Percentiles rank a stretch among this genome's conserved stretches.
Conservation (phyloP, 2,113 vertebrate genomes). For the Gymnocephalus cernua region DNA sequence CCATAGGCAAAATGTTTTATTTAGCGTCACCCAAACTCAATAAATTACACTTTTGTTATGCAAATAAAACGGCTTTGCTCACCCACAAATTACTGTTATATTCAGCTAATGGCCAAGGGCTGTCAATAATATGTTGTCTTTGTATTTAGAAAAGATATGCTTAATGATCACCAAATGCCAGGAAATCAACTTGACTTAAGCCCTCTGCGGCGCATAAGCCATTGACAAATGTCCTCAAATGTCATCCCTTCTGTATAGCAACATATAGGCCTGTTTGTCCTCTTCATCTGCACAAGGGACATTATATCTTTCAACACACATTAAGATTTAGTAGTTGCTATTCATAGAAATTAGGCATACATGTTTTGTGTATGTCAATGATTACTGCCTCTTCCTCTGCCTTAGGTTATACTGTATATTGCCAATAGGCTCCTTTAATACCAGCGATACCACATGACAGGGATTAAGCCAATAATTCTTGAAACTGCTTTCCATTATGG, state of each 20-base stretch:
- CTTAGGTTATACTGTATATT: slow-evolving; percentile 16
- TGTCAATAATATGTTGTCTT: no score
- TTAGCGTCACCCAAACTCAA: background rate
- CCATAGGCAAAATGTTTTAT: background rate
- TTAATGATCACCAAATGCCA: no score
- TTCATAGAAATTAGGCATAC: background rate
- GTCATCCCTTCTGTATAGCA: background rate
- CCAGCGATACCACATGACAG: slow-evolving; percentile 44
- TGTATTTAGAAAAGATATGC: no score
- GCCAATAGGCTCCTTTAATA: slow-evolving; percentile 8
- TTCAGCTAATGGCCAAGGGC: background rate
- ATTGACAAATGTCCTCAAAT: no score
- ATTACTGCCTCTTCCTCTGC: slow-evolving; percentile 6
- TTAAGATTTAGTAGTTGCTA: background rate
- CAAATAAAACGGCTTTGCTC: background rate
- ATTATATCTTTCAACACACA: background rate
- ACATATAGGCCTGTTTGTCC: background rate
- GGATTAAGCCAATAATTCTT: slow-evolving; percentile 52
- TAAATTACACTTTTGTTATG: background rate
- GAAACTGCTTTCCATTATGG: slow-evolving; percentile 58
- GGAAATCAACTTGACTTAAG: no score
- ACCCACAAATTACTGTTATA: background rate
- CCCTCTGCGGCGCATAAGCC: no score
- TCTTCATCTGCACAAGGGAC: background rate
- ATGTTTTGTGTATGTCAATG: slow-evolving; percentile 7